Evolutionary conservation across 2,888 invertebrate genomes (phyloP).

Genomic region (Latheticus oryzae): DNA sequence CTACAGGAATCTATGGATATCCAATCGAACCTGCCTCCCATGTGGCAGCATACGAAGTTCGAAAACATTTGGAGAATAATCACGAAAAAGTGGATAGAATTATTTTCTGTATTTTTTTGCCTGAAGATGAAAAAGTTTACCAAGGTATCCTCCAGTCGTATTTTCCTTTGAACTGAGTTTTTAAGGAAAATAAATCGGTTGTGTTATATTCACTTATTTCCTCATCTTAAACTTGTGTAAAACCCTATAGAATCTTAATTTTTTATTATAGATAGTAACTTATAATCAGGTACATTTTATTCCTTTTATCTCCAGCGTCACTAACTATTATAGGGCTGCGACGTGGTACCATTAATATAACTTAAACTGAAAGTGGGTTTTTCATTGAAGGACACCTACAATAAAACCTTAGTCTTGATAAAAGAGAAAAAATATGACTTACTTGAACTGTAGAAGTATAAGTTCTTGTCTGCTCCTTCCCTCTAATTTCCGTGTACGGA

Average conservation of each 20-base stretch:
- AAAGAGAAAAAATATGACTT: constrained; percentile 26
- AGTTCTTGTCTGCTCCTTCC: constrained; percentile 34
- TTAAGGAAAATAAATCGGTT: constrained; percentile 28
- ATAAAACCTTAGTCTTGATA: constrained; percentile 11
- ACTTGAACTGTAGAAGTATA: constrained; percentile 46
- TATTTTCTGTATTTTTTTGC: constrained; percentile 84
- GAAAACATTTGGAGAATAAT: constrained; percentile 72
- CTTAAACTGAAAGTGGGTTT: constrained; percentile 48
- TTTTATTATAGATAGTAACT: constrained; percentile 11
- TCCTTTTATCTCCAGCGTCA: constrained; percentile 1
- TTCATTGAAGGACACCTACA: constrained; percentile 49
- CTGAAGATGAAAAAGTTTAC: constrained; percentile 78
- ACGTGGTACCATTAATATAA: constrained; percentile 41
- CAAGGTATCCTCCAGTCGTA: constrained; percentile 77
- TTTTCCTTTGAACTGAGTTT: constrained; percentile 71
- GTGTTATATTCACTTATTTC: too few species aligned
- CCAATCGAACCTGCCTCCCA: constrained; percentile 82
- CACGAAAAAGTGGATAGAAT: constrained; percentile 74
- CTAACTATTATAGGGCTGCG: constrained; percentile 37
- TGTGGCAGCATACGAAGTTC: constrained; percentile 76
- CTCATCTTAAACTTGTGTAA: too few species aligned
- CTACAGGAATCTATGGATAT: constrained; percentile 92
- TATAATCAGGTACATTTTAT: constrained; percentile 33
- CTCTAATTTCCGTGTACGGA: constrained; percentile 31
- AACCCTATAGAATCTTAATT: background rate